phyloP scores from a whole-genome alignment of 2,888 invertebrate species.

The Unio pictorum region DNA sequence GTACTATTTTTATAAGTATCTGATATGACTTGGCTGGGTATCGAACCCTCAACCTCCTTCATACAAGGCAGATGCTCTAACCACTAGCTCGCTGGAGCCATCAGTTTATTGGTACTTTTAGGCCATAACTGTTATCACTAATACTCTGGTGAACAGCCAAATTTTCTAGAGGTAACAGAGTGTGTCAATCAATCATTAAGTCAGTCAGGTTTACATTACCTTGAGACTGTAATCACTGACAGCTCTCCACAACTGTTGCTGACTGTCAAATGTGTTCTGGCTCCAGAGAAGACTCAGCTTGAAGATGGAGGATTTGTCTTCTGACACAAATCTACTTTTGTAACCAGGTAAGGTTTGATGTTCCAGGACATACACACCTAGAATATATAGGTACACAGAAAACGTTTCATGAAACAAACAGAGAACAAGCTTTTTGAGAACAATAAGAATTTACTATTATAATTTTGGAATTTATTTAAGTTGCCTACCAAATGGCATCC shows the following conservation, averaged over 20 bases:
- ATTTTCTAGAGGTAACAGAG: neutral
- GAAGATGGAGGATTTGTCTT: constrained; percentile 62
- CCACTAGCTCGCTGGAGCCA: no score
- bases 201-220: constrained; percentile 33
- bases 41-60: no score
- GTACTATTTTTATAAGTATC: no score
- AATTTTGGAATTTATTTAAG: no score
- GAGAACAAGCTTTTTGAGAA: no score
- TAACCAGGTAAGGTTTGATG: constrained; percentile 64
- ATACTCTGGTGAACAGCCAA: no score
- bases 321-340: constrained; percentile 61
- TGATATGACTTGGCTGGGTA: no score
- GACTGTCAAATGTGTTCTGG: constrained; percentile 71
- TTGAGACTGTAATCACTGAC: constrained; percentile 69
- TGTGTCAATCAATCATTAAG: neutral
- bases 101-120: no score
- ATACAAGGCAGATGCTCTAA: no score
- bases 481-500: no score
- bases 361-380: constrained; percentile 68
- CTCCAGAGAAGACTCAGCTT: constrained; percentile 70
- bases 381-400: constrained; percentile 5
- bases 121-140: no score
- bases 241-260: constrained; percentile 71
- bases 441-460: neutral
- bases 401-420: neutral